A percentile compares a stretch with the other conserved stretches of the same genome.
phyloP scores from a whole-genome alignment of 2,888 invertebrate genomes.

The Nipponacmea schrenckii region DNA sequence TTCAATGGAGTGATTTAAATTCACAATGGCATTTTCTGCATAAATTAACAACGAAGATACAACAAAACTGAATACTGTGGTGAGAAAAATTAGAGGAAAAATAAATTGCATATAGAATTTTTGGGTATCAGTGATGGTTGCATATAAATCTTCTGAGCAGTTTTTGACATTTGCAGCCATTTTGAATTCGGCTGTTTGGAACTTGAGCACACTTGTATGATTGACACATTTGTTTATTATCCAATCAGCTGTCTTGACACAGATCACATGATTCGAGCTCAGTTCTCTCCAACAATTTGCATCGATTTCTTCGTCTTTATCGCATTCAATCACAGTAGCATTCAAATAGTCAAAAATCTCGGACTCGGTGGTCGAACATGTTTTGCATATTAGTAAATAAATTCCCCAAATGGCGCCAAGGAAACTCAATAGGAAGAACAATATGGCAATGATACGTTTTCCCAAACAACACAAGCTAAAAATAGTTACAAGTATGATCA shows the following conservation, averaged over 20 bases:
- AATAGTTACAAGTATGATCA: background rate
- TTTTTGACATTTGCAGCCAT: no score
- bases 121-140: background rate
- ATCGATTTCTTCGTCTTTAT: no score
- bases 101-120: background rate
- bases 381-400: background rate
- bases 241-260: constrained; percentile 2
- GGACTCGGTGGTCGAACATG: background rate
- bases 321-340: background rate
- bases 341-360: background rate
- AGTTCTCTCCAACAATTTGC: no score
- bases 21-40: background rate
- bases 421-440: background rate
- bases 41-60: background rate
- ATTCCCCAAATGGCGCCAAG: background rate
- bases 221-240: background rate
- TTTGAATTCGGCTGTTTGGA: no score
- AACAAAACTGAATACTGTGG: background rate
- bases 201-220: background rate
- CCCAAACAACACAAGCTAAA: constrained; percentile 2
- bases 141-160: no score
- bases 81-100: background rate
- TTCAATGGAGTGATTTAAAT: background rate
- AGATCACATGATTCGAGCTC: background rate
- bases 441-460: background rate